Base-by-base conservation (phyloP, 2,888 invertebrate genomes). In the Theretra japonica region DNA sequence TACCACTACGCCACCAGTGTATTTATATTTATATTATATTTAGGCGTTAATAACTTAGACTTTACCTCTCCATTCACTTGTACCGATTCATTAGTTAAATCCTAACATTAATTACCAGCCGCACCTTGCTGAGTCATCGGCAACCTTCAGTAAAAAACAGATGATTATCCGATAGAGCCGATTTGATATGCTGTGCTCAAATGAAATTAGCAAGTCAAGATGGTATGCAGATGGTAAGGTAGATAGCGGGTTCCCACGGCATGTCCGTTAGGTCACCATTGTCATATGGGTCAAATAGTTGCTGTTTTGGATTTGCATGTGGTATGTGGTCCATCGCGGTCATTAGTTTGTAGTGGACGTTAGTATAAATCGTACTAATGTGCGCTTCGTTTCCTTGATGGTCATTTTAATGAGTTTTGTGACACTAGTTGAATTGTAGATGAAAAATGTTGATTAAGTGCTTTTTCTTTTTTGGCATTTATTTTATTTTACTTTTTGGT, bases 161-260 rank as follows among this genome's bases (percentile, higher is more conserved):
- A 25, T 59, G 59, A 60, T 30, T 60, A 60, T 19, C 8, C 57
- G 23, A 23, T 28, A 30, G 33, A 60, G 33, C 5, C 48, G 41
- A 48, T 17, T 65, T 65, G 48, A 65, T 65, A 65, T 65, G 65
- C 65, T n/a, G 48, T 41, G 41, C 6, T 41, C 23, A 65, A 71
- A 71, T 62, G 65, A 65, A 71, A 71, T 71, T 71, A 71, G 70
- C 70, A 56, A 71, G 70, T 71, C 70, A 57, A 65, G 70, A 71
- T 65, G 70, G 62, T 19, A 70, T n/a, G n/a, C n/a, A 28, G 28
- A 28, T 28, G 4, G 28, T 28, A 28, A 28, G 28, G 28, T 2
- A 33, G 56, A 69, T 65, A 65, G 65, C 23, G 65, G 48, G 65
- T 65, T 65, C 65, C 65, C 65, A 65, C 65, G 59, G 23, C 5